phyloP scores from a whole-genome alignment of 2,888 invertebrate genomes.

The Allacma fusca region DNA sequence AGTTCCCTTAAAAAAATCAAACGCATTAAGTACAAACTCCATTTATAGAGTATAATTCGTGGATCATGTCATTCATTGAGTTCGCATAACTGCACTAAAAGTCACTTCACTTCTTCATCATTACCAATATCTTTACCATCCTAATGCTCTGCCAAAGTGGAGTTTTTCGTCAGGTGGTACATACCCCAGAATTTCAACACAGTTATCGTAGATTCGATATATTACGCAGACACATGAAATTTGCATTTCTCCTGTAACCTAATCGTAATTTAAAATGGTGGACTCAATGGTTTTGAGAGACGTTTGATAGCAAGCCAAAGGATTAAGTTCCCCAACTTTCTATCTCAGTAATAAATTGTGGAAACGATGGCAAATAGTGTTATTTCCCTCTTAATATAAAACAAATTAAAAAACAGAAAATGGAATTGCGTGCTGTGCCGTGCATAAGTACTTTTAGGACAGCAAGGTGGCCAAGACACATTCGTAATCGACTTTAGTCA shows the following conservation, averaged over 20 bases:
- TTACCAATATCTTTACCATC: no score
- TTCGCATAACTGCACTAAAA: no score
- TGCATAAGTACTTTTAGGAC: neutral
- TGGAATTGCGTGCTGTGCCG: neutral
- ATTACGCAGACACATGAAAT: neutral
- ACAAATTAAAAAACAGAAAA: constrained; percentile 5
- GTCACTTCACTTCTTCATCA: no score
- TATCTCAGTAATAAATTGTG: constrained; percentile 8
- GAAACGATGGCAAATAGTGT: neutral
- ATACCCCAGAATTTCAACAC: neutral
- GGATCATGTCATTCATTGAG: neutral
- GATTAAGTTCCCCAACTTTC: neutral
- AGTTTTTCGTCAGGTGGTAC: no score
- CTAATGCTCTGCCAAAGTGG: no score
- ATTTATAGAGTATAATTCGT: neutral
- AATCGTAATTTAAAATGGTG: constrained; percentile 1
- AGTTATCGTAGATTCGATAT: neutral
- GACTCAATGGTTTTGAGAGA: neutral
- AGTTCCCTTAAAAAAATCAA: neutral
- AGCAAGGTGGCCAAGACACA: neutral
- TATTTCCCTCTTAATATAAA: constrained; percentile 3
- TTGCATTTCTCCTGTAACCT: neutral
- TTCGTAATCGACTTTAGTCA: constrained; percentile 10
- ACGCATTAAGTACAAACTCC: neutral
- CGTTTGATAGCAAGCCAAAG: neutral